These are phyloP conservation scores for Iselma pallidipennis DNA, from an alignment of 2,888 invertebrate genomes.

Conservation along the genomic window DNA sequence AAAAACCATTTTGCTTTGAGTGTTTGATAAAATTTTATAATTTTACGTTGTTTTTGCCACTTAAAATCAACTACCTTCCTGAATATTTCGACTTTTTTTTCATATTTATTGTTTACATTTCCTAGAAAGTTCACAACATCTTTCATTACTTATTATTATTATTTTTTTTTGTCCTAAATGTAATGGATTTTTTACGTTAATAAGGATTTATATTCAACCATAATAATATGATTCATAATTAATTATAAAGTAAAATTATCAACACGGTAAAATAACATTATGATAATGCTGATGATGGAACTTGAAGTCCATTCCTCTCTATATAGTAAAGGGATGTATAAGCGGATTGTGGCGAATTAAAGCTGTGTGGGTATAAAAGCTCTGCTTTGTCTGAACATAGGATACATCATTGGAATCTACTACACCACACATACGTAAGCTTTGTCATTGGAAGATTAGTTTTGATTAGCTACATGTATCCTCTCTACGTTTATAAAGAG, in stretches of 20 bases:
- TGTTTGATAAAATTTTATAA: too few relatives aligned
- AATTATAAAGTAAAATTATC: constrained; percentile 9
- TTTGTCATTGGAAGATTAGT: constrained; percentile 47
- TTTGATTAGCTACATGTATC: constrained; percentile 37
- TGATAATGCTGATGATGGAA: constrained; percentile 9
- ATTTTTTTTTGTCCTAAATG: too few relatives aligned
- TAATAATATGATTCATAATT: neutral
- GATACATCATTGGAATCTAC: constrained; percentile 31
- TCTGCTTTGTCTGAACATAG: constrained; percentile 36
- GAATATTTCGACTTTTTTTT: too few relatives aligned
- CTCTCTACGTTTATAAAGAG: neutral
- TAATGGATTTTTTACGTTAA: neutral
- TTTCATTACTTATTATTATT: too few relatives aligned
- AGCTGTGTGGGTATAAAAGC: constrained; percentile 43
- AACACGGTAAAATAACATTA: constrained; percentile 1
- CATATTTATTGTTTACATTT: too few relatives aligned
- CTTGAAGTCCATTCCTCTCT: constrained; percentile 28
- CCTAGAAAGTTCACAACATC: too few relatives aligned
- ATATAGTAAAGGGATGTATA: constrained; percentile 42
- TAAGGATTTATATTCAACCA: neutral
- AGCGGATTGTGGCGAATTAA: constrained; percentile 51
- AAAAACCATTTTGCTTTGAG: too few relatives aligned
- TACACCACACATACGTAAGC: constrained; percentile 24
- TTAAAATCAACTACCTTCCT: too few relatives aligned
- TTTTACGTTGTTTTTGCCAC: too few relatives aligned